Conservation (phyloP, 2,888 invertebrate species). For the Perdita meconis region DNA sequence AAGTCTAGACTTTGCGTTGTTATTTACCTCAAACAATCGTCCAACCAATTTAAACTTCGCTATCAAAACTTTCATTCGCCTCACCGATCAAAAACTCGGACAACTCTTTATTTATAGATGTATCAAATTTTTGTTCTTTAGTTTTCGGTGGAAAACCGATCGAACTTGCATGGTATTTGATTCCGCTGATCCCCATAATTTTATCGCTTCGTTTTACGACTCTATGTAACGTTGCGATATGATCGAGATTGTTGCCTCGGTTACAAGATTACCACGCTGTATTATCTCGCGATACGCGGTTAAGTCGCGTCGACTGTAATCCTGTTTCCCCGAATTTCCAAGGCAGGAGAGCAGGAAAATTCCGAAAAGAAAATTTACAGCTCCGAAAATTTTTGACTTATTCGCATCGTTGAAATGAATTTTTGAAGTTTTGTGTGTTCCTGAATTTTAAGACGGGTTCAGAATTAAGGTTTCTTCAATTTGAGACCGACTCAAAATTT, state of each 20-base stretch:
- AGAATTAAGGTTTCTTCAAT: too few relatives aligned
- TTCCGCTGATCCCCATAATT: constrained; percentile 60
- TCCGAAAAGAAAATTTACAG: too few relatives aligned
- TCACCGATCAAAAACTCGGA: too few relatives aligned
- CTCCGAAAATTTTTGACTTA: too few relatives aligned
- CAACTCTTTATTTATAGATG: neutral
- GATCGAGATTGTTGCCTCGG: constrained; percentile 67
- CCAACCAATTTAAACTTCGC: too few relatives aligned
- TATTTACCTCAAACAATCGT: constrained; percentile 9
- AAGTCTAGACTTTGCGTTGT: constrained; percentile 6
- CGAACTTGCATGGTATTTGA: constrained; percentile 43
- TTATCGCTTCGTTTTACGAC: constrained; percentile 69
- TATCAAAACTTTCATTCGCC: neutral
- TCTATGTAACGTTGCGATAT: constrained; percentile 54
- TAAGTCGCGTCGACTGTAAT: too few relatives aligned
- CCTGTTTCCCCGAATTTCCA: too few relatives aligned
- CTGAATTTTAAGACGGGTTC: too few relatives aligned
- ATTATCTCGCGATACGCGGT: constrained; percentile 59
- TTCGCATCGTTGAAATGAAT: too few relatives aligned
- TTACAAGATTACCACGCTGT: constrained; percentile 72
- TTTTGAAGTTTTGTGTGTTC: too few relatives aligned
- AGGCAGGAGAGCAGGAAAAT: too few relatives aligned
- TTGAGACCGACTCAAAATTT: too few relatives aligned
- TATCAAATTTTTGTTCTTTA: constrained; percentile 14
- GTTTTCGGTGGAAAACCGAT: constrained; percentile 36